A percentile compares a stretch with the other conserved stretches of the same genome.
These are phyloP conservation scores for Naja naja DNA, from an alignment of 2,113 vertebrate species.

Conservation along the genomic window DNA sequence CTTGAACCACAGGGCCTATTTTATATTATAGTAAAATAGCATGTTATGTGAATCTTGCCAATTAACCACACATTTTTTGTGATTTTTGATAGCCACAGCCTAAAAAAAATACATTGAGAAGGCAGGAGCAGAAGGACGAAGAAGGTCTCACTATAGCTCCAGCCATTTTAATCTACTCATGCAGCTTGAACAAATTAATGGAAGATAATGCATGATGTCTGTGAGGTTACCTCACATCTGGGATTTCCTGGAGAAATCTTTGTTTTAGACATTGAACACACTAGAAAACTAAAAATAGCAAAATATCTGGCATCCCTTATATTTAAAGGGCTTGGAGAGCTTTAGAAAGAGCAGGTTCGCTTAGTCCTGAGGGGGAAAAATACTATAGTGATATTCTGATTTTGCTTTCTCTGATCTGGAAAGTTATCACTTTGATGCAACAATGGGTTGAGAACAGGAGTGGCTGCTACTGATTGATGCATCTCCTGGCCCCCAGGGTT, in stretches of 20 bases:
- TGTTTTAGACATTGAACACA: not conserved
- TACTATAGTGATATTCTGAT: not conserved
- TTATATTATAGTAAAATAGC: not conserved
- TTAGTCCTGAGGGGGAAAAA: not conserved
- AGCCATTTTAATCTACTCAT: not conserved
- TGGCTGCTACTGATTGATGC: not conserved
- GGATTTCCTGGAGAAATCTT: not conserved
- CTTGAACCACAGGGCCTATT: not conserved
- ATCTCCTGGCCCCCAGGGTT: not conserved
- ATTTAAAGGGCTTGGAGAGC: not conserved
- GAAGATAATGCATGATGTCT: not conserved
- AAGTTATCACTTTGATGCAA: not conserved
- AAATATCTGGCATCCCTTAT: not conserved
- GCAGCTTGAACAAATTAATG: not conserved
- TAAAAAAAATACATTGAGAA: conserved; percentile 1
- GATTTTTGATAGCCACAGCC: not conserved
- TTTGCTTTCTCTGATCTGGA: not conserved
- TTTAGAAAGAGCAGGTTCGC: not conserved
- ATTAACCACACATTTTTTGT: accelerated
- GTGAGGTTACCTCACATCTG: not conserved
- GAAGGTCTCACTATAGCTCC: conserved; percentile 25
- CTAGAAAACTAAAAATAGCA: not conserved
- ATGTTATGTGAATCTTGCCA: not conserved
- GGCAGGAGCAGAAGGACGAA: conserved; percentile 54
- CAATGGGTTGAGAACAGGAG: not conserved